Base-by-base conservation (phyloP, 2,797 vertebrate genomes). In the Orientallactaga sibirica region DNA sequence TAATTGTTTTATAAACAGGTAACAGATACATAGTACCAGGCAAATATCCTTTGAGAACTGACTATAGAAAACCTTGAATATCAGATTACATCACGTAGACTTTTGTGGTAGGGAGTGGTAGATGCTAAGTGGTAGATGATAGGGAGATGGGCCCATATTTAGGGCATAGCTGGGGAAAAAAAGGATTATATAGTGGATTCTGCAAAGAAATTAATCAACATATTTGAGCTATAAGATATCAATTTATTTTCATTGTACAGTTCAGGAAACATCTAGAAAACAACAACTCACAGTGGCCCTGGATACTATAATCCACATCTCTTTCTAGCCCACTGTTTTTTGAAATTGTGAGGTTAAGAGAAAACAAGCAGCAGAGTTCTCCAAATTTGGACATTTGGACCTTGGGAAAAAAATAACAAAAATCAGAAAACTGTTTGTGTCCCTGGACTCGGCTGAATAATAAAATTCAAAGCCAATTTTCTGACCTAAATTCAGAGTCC, bases 391-490 rank as follows among this genome's bases (percentile, higher is more conserved):
- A 92, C 89, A 96, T 88, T 95, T 52, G 52, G 52, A 52, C 52
- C 7, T 52, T 58, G 55, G 55, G 33, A 52, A 52, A 58, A 58
- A 12, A 58, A 58, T 3, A 58, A 58, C 12, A 58, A 48, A 76
- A 92, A 90, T 90, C 41, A 79, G 48, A 87, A 91, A 85, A 87
- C 37, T 85, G 41, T 82, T 91, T 89, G 55, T 88, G 88, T 88
- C 22, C 22, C 70, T 43, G 80, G 70, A 89, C 19, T 55, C 7
- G 5, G 29, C 6, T 94, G 95, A 97, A 97, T 97, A 97, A 98
- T 97, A 97, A 98, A 97, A 97, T 89, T 41, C 0, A 95, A 97
- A 97, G 97, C 97, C 97, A 98, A 97, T 95, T 97, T 97, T 98
- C 96, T 98, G 96, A 96, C 97, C 96, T 98, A 97, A 97, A 97